Percentiles rank a stretch among this genome's conserved stretches.
These are phyloP conservation scores for Platysternon megacephalum DNA, from an alignment of 2,113 vertebrate genomes.

Conservation along the genomic window DNA sequence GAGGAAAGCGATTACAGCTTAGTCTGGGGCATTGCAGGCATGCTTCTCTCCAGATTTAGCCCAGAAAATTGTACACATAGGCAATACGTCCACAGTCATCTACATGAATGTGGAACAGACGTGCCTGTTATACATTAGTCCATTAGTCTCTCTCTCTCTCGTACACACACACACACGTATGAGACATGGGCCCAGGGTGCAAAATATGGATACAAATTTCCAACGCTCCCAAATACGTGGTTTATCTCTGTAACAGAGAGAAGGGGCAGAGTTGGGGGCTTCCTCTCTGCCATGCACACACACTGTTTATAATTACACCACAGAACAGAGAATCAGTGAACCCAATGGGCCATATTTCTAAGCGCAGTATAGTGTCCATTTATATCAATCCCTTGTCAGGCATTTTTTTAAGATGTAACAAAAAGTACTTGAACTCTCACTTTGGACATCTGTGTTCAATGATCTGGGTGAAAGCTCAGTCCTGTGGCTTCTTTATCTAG, in stretches of 20 bases:
- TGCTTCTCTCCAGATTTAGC: neutral
- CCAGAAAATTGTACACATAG: neutral
- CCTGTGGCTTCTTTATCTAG: constrained; percentile 51
- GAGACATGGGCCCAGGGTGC: neutral
- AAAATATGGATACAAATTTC: neutral
- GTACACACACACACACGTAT: neutral
- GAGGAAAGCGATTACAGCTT: neutral
- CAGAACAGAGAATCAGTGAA: neutral
- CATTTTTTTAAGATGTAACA: neutral
- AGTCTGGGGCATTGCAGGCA: neutral
- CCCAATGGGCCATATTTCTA: neutral
- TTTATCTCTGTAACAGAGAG: neutral
- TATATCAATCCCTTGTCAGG: constrained; percentile 30
- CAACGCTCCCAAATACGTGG: neutral
- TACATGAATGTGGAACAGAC: neutral
- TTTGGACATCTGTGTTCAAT: neutral
- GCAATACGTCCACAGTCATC: neutral
- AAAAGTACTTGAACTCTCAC: neutral
- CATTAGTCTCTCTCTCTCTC: constrained; percentile 20
- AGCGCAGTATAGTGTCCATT: neutral
- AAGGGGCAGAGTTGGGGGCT: neutral
- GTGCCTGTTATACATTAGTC: neutral
- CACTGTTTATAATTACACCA: constrained; percentile 7
- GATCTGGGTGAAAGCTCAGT: constrained; percentile 41
- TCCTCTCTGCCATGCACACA: neutral